Conservation (phyloP, 1,140 invertebrate genomes). For the Ruditapes philippinarum region DNA sequence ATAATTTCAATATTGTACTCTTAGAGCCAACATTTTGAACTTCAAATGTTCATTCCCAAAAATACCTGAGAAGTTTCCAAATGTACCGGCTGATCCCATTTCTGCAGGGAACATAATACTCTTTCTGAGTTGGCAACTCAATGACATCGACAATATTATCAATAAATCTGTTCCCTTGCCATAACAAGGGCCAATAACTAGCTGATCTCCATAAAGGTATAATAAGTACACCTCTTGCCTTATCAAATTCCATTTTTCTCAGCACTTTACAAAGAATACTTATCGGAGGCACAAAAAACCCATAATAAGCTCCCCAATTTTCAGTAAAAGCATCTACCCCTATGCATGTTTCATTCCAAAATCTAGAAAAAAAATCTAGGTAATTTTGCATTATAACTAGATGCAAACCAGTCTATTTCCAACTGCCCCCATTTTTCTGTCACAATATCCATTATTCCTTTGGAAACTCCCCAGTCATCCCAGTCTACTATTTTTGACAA, state of each 20-base stretch:
- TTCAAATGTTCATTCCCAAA: background rate
- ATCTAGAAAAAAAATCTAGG: constrained; percentile 35
- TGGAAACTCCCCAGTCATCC: background rate
- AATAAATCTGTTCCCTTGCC: background rate
- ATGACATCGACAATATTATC: background rate
- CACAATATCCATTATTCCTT: background rate
- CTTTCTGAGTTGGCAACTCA: background rate
- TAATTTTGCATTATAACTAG: constrained; percentile 50
- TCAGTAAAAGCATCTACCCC: constrained; percentile 34
- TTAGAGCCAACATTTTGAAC: background rate
- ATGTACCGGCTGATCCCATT: too few species aligned
- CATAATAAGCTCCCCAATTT: background rate
- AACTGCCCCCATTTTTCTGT: background rate
- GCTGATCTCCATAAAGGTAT: constrained; percentile 36
- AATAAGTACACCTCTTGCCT: constrained; percentile 11
- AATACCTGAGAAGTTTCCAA: too few species aligned
- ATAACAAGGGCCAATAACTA: constrained; percentile 28
- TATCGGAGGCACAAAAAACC: constrained; percentile 50
- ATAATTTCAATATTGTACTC: too few species aligned
- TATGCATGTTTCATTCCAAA: background rate
- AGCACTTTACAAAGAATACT: constrained; percentile 24
- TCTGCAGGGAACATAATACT: background rate
- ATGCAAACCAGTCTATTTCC: constrained; percentile 34
- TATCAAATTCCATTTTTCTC: constrained; percentile 38
- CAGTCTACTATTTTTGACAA: constrained; percentile 34